Percentiles rank a stretch among this genome's conserved stretches.
Evolutionary conservation across 2,888 invertebrate genomes (phyloP).

Genomic region (Aleiodes testaceus): DNA sequence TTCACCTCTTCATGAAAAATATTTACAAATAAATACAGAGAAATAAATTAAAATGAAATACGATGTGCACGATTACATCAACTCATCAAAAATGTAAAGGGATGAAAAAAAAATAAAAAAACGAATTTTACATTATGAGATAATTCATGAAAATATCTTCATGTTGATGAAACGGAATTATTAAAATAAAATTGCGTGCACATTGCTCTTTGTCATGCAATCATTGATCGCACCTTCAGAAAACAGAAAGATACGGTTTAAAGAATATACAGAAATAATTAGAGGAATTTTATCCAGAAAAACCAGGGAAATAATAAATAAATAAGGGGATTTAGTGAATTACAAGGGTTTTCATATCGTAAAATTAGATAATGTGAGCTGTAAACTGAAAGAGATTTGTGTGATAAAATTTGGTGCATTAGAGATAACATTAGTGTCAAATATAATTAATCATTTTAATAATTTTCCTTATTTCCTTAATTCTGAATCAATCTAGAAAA

Average conservation of each 20-base stretch:
- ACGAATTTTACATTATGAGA: neutral
- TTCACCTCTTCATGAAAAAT: conserved; percentile 37
- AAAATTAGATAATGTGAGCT: conserved; percentile 33
- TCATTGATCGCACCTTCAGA: conserved; percentile 39
- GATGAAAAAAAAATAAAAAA: neutral
- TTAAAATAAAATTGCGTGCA: conserved; percentile 51
- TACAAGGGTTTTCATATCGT: conserved; percentile 21
- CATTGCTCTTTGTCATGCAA: conserved; percentile 56
- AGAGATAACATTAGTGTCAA: conserved; percentile 36
- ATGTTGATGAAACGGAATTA: conserved; percentile 5
- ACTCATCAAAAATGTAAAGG: conserved; percentile 2
- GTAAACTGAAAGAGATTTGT: conserved; percentile 37
- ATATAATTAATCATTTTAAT: conserved; percentile 32
- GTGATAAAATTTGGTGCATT: conserved; percentile 42
- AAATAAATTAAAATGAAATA: neutral
- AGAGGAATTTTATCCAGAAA: conserved; percentile 33
- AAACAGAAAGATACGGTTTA: neutral
- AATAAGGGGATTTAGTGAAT: conserved; percentile 37
- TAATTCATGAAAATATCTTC: too few relatives aligned
- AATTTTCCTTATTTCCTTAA: neutral
- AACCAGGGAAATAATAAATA: conserved; percentile 43
- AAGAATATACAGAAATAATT: conserved; percentile 52
- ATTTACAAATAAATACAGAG: conserved; percentile 32
- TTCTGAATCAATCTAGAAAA: conserved; percentile 12
- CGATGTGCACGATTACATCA: conserved; percentile 48